Evolutionary conservation across 2,113 vertebrate genomes (phyloP), one percentile per base, ranked within the genome.

Genomic region (Herpetotheres cachinnans): DNA sequence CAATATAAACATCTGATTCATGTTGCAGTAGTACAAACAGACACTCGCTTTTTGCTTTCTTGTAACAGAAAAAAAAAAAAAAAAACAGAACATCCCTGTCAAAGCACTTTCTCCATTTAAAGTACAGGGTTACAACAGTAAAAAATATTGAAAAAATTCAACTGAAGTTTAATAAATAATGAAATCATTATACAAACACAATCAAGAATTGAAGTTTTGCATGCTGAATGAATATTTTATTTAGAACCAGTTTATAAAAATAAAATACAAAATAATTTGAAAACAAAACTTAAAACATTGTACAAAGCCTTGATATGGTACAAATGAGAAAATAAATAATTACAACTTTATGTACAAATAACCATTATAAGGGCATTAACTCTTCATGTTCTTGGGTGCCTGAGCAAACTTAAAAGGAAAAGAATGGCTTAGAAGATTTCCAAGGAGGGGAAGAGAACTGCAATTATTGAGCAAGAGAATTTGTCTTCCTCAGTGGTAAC

Each of bases 241-340:
- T 99, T 98, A 98, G 98, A 99, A 99, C 99, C 99, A 98, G 98
- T 99, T 99, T 99, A 99, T 99, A 99, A 99, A 99, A 99, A 99
- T 99, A 99, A 99, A 99, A 99, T 99, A 99, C 98, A 99, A 99
- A 99, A 99, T 99, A 99, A 99, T 99, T 99, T 99, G 95, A 99
- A 99, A 99, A 98, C 98, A 98, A 95, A 99, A 98, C 98, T 98
- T 98, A 98, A 98, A 99, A 98, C 99, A 99, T 99, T 99, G 98
- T 99, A 99, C 99, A 99, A 99, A 98, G 99, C 98, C 99, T 99
- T 99, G 98, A 98, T 99, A 99, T 99, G 99, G 98, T 99, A 99
- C 99, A 99, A 99, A 99, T 99, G 97, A 98, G 98, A 98, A 99
- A 99, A 99, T 98, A 99, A 99, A 99, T 99, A 99, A 99, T 99